Conservation (phyloP, 2,888 invertebrate species). For the Dicroscelio sp. region DNA sequence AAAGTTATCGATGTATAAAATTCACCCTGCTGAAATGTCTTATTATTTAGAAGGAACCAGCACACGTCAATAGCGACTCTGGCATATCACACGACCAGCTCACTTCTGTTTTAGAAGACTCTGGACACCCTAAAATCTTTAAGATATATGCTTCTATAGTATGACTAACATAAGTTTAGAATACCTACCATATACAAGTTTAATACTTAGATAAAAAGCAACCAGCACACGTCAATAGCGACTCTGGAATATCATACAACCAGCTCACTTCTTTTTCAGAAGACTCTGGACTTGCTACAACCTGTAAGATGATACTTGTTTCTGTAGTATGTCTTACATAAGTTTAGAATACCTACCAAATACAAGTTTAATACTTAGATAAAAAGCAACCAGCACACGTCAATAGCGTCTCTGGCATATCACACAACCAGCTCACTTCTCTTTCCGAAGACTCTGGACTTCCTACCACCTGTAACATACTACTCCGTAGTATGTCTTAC, state of each 20-base stretch:
- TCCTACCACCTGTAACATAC: too few species aligned
- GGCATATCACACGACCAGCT: not conserved
- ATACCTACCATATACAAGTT: not conserved
- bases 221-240: not conserved
- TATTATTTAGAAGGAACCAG: not conserved
- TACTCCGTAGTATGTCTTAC: too few species aligned
- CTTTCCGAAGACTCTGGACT: not conserved
- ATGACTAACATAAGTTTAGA: not conserved
- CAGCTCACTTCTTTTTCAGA: not conserved
- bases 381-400: not conserved
- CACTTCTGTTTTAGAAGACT: not conserved
- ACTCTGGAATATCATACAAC: too few species aligned
- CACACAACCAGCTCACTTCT: not conserved
- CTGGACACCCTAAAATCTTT: not conserved
- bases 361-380: too few species aligned
- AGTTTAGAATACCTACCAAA: too few species aligned
- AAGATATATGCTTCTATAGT: not conserved
- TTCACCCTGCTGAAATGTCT: not conserved
- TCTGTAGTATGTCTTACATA: not conserved
- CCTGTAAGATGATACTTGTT: too few species aligned
- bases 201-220: not conserved
- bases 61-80: not conserved
- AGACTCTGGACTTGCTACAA: too few species aligned
- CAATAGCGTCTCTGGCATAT: not conserved
- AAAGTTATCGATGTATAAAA: too few species aligned